Evolutionary conservation across 1,140 invertebrate genomes (phyloP).

Genomic region (Nixonia krombeini): DNA sequence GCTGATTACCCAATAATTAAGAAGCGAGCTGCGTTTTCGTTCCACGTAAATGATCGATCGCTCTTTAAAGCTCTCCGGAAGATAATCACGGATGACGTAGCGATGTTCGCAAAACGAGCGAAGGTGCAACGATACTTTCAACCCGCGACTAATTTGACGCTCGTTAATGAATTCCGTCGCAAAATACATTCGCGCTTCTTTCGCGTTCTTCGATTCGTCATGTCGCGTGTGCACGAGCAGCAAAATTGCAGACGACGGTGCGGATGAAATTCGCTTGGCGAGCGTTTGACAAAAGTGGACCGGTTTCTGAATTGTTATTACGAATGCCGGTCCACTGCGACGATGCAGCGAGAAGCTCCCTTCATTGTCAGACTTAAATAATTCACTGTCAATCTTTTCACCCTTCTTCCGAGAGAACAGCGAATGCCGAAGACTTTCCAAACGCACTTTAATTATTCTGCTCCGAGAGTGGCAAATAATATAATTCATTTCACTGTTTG

Average conservation of each 20-base stretch:
- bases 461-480: slow-evolving; percentile 58
- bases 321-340: slow-evolving; percentile 20
- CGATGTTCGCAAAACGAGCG: slow-evolving; percentile 39
- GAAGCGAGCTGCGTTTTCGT: slow-evolving; percentile 41
- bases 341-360: slow-evolving; percentile 33
- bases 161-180: slow-evolving; percentile 4
- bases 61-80: slow-evolving; percentile 41
- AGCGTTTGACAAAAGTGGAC: too few species aligned
- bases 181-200: slow-evolving; percentile 16
- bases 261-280: too few species aligned
- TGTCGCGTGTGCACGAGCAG: too few species aligned
- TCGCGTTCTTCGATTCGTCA: neutral
- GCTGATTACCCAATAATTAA: slow-evolving; percentile 54
- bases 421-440: slow-evolving; percentile 26
- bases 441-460: slow-evolving; percentile 63
- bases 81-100: slow-evolving; percentile 47
- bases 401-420: slow-evolving; percentile 53
- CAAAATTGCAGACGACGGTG: too few species aligned
- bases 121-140: slow-evolving; percentile 41
- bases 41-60: slow-evolving; percentile 54
- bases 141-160: slow-evolving; percentile 27
- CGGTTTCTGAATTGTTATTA: slow-evolving; percentile 6
- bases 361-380: slow-evolving; percentile 66
- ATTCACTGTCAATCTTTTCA: slow-evolving; percentile 69
- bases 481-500: slow-evolving; percentile 63